Conservation (phyloP, 1,140 invertebrate genomes). For the Dryas iulia region DNA sequence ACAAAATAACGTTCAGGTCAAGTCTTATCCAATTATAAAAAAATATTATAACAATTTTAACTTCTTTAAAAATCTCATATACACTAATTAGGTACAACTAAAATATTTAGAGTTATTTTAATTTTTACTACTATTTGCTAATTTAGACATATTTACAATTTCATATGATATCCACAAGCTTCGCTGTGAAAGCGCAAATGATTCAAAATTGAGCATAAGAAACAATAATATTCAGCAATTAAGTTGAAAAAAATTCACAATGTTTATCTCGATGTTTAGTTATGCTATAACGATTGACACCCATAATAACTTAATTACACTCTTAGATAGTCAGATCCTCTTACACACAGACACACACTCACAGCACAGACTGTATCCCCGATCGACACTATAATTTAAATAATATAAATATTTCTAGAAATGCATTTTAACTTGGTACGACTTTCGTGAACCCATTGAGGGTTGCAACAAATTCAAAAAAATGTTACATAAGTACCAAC, state of each 20-base stretch:
- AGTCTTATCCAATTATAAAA: slow-evolving; percentile 63
- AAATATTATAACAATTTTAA: slow-evolving; percentile 67
- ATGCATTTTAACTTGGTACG: slow-evolving; percentile 78
- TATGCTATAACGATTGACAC: slow-evolving; percentile 63
- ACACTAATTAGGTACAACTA: slow-evolving; percentile 73
- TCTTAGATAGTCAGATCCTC: slow-evolving; percentile 62
- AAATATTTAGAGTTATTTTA: slow-evolving; percentile 56
- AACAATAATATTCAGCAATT: slow-evolving; percentile 41
- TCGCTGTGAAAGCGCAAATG: slow-evolving; percentile 74
- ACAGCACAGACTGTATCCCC: slow-evolving; percentile 66
- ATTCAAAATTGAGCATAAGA: slow-evolving; percentile 73
- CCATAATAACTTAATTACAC: slow-evolving; percentile 76
- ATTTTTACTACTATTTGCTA: slow-evolving; percentile 67
- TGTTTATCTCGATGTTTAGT: slow-evolving; percentile 43
- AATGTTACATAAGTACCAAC: slow-evolving; percentile 72
- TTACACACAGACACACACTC: slow-evolving; percentile 71
- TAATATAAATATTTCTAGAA: slow-evolving; percentile 76
- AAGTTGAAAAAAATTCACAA: slow-evolving; percentile 48
- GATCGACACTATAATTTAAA: slow-evolving; percentile 73
- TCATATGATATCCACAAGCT: slow-evolving; percentile 58
- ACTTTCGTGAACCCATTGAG: slow-evolving; percentile 49
- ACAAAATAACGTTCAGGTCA: slow-evolving; percentile 50
- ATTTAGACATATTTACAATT: slow-evolving; percentile 75
- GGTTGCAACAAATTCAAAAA: slow-evolving; percentile 50
- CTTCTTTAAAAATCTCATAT: slow-evolving; percentile 72